A percentile compares a stretch with the other conserved stretches of the same genome.
phyloP scores from a whole-genome alignment of 2,113 vertebrate genomes.

The Eulemur macaco region DNA sequence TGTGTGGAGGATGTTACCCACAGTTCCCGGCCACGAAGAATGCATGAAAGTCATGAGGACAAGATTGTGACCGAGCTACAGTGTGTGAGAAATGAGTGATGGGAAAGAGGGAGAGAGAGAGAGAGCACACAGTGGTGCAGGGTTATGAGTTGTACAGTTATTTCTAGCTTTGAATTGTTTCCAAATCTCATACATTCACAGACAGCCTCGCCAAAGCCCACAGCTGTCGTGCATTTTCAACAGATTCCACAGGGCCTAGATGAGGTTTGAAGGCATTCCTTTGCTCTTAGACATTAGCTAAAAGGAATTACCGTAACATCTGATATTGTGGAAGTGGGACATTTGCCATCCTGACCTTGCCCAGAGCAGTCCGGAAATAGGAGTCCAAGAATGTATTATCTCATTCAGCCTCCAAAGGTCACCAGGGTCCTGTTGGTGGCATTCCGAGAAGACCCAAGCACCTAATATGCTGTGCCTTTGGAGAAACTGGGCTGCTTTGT shows the following conservation, averaged over 20 bases:
- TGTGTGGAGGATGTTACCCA: background rate
- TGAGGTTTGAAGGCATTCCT: constrained; percentile 96
- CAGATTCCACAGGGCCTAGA: constrained; percentile 95
- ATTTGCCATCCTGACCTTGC: constrained; percentile 94
- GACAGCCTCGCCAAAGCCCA: constrained; percentile 90
- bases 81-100: constrained; percentile 69
- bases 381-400: constrained; percentile 93
- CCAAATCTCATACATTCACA: constrained; percentile 92
- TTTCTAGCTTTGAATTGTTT: constrained; percentile 86
- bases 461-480: constrained; percentile 89
- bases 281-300: constrained; percentile 95
- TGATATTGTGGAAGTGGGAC: constrained; percentile 98
- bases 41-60: constrained; percentile 58
- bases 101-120: constrained; percentile 55
- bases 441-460: constrained; percentile 77
- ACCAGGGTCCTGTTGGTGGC: constrained; percentile 65
- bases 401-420: constrained; percentile 90
- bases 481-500: constrained; percentile 81
- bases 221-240: constrained; percentile 99
- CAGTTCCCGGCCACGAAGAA: constrained; percentile 19
- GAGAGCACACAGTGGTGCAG: background rate
- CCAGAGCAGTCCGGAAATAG: constrained; percentile 94
- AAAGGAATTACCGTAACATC: constrained; percentile 98
- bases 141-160: constrained; percentile 80
- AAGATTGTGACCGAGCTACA: constrained; percentile 61